Conservation (phyloP, 1,140 invertebrate genomes). For the Bombus ignitus region DNA sequence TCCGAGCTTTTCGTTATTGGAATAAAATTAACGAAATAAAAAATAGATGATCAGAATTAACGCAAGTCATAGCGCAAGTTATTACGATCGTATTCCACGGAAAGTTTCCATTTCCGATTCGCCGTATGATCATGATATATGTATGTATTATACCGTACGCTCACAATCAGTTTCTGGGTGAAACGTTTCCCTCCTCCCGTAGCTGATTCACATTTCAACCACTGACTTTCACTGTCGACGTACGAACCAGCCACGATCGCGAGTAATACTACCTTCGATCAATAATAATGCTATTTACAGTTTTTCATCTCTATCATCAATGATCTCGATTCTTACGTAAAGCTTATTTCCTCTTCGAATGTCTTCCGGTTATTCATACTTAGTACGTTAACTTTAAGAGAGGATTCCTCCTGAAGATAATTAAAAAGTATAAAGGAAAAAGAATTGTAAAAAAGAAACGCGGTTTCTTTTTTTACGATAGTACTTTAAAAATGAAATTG, state of each 20-base stretch:
- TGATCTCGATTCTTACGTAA: not conserved
- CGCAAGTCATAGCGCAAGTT: not conserved
- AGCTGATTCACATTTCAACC: constrained; percentile 37
- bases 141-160: not conserved
- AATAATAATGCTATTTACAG: constrained; percentile 7
- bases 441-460: no score
- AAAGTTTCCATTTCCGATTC: constrained; percentile 19
- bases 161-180: constrained; percentile 8
- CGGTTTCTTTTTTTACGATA: no score
- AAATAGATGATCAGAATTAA: no score
- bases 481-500: no score
- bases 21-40: no score
- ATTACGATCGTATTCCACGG: not conserved
- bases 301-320: not conserved
- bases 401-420: not conserved
- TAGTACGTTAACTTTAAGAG: no score
- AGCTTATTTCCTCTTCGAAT: not conserved
- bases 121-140: not conserved
- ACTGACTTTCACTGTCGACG: constrained; percentile 61
- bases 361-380: no score
- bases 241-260: not conserved
- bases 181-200: constrained; percentile 37
- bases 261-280: not conserved
- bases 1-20: no score
- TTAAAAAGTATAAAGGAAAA: not conserved